phyloP scores from a whole-genome alignment of 2,797 vertebrate species.

The Lemur catta region DNA sequence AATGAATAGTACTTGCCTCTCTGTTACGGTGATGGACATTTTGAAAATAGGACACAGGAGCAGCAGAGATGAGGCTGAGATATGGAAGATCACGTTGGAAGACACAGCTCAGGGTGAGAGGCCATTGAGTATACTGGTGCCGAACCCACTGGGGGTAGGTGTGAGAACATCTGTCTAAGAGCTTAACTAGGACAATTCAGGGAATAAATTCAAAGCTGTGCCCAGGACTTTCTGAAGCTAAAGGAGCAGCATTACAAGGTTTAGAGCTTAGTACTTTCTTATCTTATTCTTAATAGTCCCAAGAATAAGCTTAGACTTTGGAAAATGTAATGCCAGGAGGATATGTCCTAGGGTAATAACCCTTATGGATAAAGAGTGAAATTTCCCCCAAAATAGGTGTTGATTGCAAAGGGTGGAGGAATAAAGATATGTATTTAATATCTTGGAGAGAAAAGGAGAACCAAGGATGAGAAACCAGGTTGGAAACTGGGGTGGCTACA shows the following conservation, averaged over 20 bases:
- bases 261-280: not conserved
- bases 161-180: not conserved
- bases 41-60: not conserved
- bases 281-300: not conserved
- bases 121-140: not conserved
- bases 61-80: not conserved
- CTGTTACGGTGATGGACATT: not conserved
- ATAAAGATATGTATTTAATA: not conserved
- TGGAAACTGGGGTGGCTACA: not conserved
- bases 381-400: not conserved
- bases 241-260: not conserved
- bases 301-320: not conserved
- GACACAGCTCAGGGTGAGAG: not conserved
- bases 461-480: not conserved
- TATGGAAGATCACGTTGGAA: not conserved
- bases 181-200: not conserved
- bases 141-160: too few species aligned
- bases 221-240: not conserved
- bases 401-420: not conserved
- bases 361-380: not conserved
- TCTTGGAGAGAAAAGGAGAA: not conserved
- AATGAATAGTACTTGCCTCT: not conserved
- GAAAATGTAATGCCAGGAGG: not conserved
- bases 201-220: not conserved
- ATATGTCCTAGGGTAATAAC: not conserved